Evolutionary conservation across 1,140 invertebrate species (phyloP), one percentile per base, ranked within the genome.

Genomic region (Nylanderia fulva): DNA sequence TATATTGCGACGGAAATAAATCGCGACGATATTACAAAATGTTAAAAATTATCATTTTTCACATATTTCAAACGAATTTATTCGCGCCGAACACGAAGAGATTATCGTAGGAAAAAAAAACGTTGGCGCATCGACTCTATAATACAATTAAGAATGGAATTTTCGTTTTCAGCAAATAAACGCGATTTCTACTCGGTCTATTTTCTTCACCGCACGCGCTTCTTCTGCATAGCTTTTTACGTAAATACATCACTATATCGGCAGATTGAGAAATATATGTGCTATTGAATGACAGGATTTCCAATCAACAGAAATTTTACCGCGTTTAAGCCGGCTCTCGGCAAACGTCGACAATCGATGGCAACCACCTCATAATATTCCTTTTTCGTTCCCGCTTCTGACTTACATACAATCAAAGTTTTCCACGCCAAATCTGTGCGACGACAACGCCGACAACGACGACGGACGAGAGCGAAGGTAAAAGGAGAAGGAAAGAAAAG

Each of bases 351-450:
- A 7, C 72, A 21, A 45, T 24, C 27, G 75, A 15, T 18, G 48
- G 64, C 66, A 29, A 71, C 58, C 21, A 63, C 29, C 71, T 56
- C 42, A n/a, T 42, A 42, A 84, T 63, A 24, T 36, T 80, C 52
- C 36, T 60, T 71, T 58, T 71, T 82, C 24, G 58, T 63, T 18
- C 4, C 42, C 56, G 69, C 61, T 60, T 83, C 72, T 68, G 82
- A 60, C 63, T 64, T 79, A 63, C 74, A 83, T 87, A 85, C 89
- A 86, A 86, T 86, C 89, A 88, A 90, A 91, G 84, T 90, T 91
- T 88, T 84, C 88, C 71, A 69, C 42, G 79, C 60, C 56, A 61
- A 76, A 48, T 88, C 68, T 54, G 45, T 15, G 33, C 84, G 29
- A 21, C 76, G 27, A 9, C 45, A 6, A 83, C 52, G 33, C 9